These are phyloP conservation scores for Pelochelys cantorii DNA, from an alignment of 2,797 vertebrate genomes.

Conservation along the genomic window DNA sequence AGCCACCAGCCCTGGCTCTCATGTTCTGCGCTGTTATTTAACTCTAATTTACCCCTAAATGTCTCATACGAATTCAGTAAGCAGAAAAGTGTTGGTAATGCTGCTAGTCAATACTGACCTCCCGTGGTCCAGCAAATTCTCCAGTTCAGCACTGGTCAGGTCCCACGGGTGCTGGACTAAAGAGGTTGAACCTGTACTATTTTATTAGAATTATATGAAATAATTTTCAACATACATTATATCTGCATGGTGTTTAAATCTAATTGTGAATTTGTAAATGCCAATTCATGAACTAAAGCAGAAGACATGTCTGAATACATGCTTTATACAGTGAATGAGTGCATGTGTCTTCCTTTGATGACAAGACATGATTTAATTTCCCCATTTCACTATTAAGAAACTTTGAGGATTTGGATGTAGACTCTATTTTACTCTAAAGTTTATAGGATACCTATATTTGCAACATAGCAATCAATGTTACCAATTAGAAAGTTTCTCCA, in stretches of 20 bases:
- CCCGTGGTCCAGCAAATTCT: no score
- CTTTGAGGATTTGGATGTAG: neutral
- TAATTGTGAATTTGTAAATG: neutral
- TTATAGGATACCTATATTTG: neutral
- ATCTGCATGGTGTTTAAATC: neutral
- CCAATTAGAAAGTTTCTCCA: neutral
- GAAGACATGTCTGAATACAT: neutral
- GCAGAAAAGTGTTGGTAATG: no score
- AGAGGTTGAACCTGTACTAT: neutral
- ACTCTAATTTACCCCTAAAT: no score
- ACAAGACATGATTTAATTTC: neutral
- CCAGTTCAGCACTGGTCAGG: no score
- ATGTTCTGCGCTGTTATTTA: no score
- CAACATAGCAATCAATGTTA: neutral
- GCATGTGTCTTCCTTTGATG: rapidly evolving
- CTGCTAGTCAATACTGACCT: no score
- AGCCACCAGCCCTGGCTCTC: no score
- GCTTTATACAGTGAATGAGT: neutral
- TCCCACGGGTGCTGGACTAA: no score
- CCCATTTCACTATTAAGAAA: neutral
- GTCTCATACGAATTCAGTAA: no score
- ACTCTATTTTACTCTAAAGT: neutral
- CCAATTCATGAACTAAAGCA: neutral
- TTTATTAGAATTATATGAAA: neutral
- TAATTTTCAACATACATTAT: neutral